Percentiles rank a stretch among this genome's conserved stretches.
phyloP scores from a whole-genome alignment of 2,888 invertebrate genomes.

The Ametastegia equiseti region DNA sequence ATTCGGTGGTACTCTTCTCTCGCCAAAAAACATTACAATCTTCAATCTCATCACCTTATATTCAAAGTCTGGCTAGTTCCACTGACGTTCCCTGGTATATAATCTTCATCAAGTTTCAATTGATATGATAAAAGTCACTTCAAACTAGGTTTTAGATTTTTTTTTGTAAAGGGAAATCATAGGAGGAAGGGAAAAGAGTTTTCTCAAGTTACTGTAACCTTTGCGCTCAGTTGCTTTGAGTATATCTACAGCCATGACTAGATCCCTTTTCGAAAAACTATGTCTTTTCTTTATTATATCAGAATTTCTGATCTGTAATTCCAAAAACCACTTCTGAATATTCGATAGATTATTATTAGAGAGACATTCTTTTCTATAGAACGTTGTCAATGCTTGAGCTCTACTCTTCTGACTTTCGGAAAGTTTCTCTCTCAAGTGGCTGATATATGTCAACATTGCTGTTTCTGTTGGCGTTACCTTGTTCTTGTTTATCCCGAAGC shows the following conservation, averaged over 20 bases:
- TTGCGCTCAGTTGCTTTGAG: constrained; percentile 36
- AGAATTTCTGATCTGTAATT: constrained; percentile 44
- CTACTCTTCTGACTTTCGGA: constrained; percentile 10
- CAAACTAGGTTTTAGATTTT: not conserved
- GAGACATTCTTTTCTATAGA: constrained; percentile 27
- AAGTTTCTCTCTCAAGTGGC: constrained; percentile 40
- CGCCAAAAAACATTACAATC: not conserved
- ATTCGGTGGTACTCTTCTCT: not conserved
- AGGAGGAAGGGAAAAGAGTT: constrained; percentile 43
- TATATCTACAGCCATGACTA: constrained; percentile 41
- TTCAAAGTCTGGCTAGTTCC: not conserved
- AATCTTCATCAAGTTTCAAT: not conserved
- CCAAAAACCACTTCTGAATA: constrained; percentile 45
- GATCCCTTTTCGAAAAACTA: constrained; percentile 42
- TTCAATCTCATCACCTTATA: not conserved
- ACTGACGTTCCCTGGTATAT: not conserved
- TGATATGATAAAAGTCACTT: not conserved
- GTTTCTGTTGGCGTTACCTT: constrained; percentile 31
- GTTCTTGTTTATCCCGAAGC: constrained; percentile 36
- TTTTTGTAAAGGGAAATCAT: constrained; percentile 6
- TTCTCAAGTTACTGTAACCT: constrained; percentile 49
- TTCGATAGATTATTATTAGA: constrained; percentile 21
- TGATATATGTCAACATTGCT: constrained; percentile 47
- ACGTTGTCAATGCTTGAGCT: not conserved
- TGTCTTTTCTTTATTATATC: constrained; percentile 5